Percentiles rank a stretch among this genome's conserved stretches.
Conservation (phyloP, 2,888 invertebrate species). For the Andrena fulva region DNA sequence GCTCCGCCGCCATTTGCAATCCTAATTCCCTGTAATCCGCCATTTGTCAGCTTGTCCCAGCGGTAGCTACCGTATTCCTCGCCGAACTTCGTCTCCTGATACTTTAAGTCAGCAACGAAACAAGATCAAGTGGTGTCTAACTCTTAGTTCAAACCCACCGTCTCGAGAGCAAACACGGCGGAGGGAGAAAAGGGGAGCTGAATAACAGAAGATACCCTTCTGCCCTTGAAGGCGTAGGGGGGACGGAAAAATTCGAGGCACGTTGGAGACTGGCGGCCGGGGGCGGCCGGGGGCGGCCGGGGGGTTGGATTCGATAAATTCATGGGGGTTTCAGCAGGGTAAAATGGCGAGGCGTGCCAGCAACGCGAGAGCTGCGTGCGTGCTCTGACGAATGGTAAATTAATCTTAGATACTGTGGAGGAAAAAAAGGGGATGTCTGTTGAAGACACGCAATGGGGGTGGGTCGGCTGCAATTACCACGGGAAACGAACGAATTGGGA, state of each 20-base stretch:
- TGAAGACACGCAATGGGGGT: slow-evolving; percentile 13
- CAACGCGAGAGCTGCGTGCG: slow-evolving; percentile 18
- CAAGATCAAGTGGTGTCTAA: neutral
- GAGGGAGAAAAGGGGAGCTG: neutral
- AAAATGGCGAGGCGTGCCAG: slow-evolving; percentile 40
- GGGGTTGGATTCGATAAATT: slow-evolving; percentile 42
- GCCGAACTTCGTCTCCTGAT: neutral
- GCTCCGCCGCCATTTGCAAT: neutral
- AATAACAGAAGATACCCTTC: neutral
- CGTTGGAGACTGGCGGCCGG: slow-evolving; percentile 2
- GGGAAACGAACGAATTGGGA: too few species aligned
- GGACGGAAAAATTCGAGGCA: slow-evolving; percentile 36
- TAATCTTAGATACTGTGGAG: slow-evolving; percentile 5
- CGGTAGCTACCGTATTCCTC: neutral
- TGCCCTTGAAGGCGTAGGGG: too few species aligned
- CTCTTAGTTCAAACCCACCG: neutral
- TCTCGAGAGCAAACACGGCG: neutral
- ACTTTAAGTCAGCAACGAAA: slow-evolving; percentile 9
- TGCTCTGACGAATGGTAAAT: slow-evolving; percentile 27
- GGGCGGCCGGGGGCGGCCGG: neutral
- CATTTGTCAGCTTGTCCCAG: neutral
- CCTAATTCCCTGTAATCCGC: neutral
- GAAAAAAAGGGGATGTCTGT: neutral
- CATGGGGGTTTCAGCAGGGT: slow-evolving; percentile 27
- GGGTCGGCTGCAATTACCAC: slow-evolving; percentile 7